Percentiles rank a stretch among this genome's conserved stretches.
Evolutionary conservation across 2,113 vertebrate species (phyloP).

Genomic region (Myotis brandtii): DNA sequence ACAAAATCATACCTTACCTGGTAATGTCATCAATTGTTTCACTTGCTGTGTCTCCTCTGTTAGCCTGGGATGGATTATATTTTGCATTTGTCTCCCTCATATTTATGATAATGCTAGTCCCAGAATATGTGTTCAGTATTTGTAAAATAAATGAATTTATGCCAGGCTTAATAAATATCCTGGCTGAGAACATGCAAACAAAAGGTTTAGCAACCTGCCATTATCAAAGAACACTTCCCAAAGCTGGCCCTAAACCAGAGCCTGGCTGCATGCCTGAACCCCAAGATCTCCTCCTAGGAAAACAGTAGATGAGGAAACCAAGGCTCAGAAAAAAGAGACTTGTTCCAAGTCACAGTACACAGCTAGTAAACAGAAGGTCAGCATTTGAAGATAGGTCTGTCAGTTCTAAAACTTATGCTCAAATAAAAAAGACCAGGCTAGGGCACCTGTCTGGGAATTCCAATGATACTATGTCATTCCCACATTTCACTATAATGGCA

Average conservation of each 20-base stretch:
- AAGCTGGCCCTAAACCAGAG: neutral
- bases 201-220: neutral
- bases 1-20: neutral
- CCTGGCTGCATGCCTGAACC: neutral
- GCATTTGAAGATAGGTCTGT: neutral
- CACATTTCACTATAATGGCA: neutral
- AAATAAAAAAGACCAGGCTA: neutral
- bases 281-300: conserved; percentile 18
- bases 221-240: conserved; percentile 30
- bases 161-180: conserved; percentile 26
- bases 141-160: conserved; percentile 21
- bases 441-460: neutral
- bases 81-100: neutral
- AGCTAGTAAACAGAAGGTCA: neutral
- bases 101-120: neutral
- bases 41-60: neutral
- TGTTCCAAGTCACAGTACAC: neutral
- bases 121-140: neutral
- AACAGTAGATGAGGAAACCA: conserved; percentile 17
- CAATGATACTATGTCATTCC: neutral
- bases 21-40: neutral
- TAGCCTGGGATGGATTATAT: neutral
- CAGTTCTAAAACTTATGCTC: neutral
- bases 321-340: conserved; percentile 35
- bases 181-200: neutral